Percentiles rank a stretch among this genome's conserved stretches.
Conservation (phyloP, 1,140 invertebrate genomes). For the Pogonomyrmex barbatus region DNA sequence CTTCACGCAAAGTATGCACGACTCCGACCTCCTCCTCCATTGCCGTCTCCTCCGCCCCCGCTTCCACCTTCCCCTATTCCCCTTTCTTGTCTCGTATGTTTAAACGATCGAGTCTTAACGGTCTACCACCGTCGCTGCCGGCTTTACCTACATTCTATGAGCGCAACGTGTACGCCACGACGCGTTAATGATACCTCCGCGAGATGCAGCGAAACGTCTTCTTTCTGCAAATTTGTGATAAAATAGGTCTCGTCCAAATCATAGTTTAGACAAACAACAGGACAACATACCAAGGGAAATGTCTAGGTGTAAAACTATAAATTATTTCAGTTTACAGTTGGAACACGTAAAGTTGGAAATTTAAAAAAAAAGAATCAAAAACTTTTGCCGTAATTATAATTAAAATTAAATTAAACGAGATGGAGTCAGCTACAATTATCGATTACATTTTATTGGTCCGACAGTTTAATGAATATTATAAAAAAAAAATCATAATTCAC, state of each 20-base stretch:
- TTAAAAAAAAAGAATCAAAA: background rate
- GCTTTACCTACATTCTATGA: constrained; percentile 80
- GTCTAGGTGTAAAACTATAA: background rate
- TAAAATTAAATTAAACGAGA: background rate
- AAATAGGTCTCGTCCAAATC: background rate
- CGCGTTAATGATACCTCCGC: constrained; percentile 36
- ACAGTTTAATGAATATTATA: background rate
- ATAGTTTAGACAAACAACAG: too few relatives aligned
- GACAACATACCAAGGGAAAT: background rate
- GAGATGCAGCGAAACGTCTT: background rate
- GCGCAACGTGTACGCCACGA: constrained; percentile 64
- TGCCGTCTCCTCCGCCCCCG: constrained; percentile 49
- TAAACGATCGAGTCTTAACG: constrained; percentile 82
- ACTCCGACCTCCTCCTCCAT: constrained; percentile 64
- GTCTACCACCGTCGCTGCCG: constrained; percentile 78
- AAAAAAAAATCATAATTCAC: background rate
- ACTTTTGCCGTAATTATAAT: background rate
- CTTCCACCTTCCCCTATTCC: constrained; percentile 59
- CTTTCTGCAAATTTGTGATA: background rate
- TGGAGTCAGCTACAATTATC: background rate
- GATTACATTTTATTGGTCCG: background rate
- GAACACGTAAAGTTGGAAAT: background rate
- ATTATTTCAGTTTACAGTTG: background rate
- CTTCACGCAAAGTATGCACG: constrained; percentile 78
- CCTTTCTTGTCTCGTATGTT: constrained; percentile 78